Base-by-base conservation (phyloP, 2,888 invertebrate genomes). In the Leuctra nigra region DNA sequence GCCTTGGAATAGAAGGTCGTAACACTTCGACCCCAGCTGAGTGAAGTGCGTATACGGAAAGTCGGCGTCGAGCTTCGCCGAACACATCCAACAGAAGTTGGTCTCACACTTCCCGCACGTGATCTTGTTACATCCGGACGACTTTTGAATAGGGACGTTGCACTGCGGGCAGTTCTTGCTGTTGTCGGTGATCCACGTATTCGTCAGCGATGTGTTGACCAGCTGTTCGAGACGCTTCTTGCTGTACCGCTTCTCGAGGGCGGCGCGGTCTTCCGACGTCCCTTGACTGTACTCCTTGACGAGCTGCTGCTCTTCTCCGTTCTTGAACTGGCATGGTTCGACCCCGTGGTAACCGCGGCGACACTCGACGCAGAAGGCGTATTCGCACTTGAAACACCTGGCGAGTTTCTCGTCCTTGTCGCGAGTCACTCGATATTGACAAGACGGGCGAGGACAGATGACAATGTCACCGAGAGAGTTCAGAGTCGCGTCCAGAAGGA, bases 81-180 rank as follows among this genome's bases (percentile, higher is more conserved):
- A 66, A 64, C 84, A 84, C n/a, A 81, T 63, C 83, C 83, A 84
- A 66, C 84, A 84, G 69, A 84, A 84, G 62, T 72, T 76, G 1
- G 76, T 72, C 18, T 74, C 72, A 64, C 84, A 84, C 59, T 77
- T 77, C 65, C 74, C 74, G 65, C 84, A 84, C 0, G n/a, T 73
- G 80, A 84, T 83, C 73, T 84, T 84, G 69, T 84, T 84, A 65
- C 84, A 84, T 13, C 84, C 84, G 63, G 80, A 78, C 9, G 75
- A 77, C 73, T 83, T 83, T 80, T 82, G 67, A 61, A 83, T 82
- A 18, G 75, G 72, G 33, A 76, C 71, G 35, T 72, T 69, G 66
- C 83, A 84, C 44, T 74, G 71, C 1, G 83, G 83, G 66, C 83
- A 83, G 44, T 70, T 70, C 63, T 80, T 81, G 62, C 78, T 77